These are phyloP conservation scores for Argynnis bischoffii DNA, from an alignment of 2,888 invertebrate genomes.

Conservation along the genomic window DNA sequence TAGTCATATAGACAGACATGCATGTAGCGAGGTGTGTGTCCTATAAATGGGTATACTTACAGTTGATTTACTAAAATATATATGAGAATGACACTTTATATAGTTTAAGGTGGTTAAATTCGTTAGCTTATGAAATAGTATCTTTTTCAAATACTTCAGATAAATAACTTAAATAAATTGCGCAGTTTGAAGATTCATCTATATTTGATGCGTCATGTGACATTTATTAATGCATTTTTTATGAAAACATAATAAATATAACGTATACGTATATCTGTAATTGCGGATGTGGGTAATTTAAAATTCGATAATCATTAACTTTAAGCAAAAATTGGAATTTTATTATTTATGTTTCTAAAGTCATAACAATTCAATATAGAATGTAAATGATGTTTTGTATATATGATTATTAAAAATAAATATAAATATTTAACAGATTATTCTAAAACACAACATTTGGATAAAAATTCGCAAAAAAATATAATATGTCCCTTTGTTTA, in stretches of 20 bases:
- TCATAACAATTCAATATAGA: no score
- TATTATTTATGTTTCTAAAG: neutral
- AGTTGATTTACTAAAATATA: no score
- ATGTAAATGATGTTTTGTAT: neutral
- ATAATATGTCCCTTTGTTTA: constrained; percentile 20
- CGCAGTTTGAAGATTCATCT: neutral
- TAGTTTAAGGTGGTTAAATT: no score
- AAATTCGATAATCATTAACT: neutral
- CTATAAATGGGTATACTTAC: neutral
- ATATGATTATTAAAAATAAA: neutral
- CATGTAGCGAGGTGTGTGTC: neutral
- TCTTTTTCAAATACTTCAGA: no score
- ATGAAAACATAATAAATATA: constrained; percentile 6
- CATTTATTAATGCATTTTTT: constrained; percentile 1
- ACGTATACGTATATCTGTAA: constrained; percentile 11
- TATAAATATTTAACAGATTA: neutral
- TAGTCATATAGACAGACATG: constrained; percentile 30
- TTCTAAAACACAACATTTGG: neutral
- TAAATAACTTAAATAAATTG: neutral
- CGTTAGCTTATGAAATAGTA: no score
- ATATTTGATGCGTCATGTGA: neutral
- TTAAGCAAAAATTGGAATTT: constrained; percentile 8
- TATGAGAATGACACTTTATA: no score
- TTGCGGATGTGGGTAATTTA: constrained; percentile 16
- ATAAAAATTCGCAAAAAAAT: constrained; percentile 1